Conservation (phyloP, 2,113 vertebrate species). For the Prunella fulvescens region DNA sequence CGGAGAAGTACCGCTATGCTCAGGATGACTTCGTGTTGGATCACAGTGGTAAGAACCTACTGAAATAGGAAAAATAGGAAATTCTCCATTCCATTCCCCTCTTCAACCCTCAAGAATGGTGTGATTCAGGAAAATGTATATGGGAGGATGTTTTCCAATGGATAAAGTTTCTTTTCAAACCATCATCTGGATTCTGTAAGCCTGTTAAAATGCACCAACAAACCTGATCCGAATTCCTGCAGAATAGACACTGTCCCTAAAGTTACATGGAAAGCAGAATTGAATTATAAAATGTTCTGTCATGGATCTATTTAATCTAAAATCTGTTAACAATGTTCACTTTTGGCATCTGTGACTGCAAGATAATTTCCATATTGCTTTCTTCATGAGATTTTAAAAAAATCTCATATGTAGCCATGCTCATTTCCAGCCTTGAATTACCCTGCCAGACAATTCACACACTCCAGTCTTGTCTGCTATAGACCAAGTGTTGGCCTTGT, state of each 20-base stretch:
- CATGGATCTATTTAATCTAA: not conserved
- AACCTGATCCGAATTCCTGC: not conserved
- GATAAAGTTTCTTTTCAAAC: not conserved
- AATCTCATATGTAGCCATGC: rapidly evolving
- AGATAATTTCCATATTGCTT: not conserved
- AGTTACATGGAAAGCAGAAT: not conserved
- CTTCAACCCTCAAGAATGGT: not conserved
- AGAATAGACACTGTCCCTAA: not conserved
- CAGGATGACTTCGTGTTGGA: slow-evolving; percentile 98
- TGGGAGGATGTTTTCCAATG: not conserved
- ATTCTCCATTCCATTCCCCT: rapidly evolving
- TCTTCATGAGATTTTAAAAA: not conserved
- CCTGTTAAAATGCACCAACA: not conserved
- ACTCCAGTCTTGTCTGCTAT: not conserved
- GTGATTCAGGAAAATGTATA: not conserved
- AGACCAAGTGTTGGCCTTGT: not conserved
- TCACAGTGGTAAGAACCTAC: slow-evolving; percentile 86
- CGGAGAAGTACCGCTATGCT: slow-evolving; percentile 93
- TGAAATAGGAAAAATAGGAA: not conserved
- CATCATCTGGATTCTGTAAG: not conserved
- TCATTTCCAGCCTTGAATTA: not conserved
- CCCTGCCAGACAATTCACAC: not conserved
- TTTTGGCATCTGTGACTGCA: not conserved
- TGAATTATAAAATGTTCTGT: not conserved
- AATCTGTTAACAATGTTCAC: not conserved